Evolutionary conservation across 2,797 vertebrate species (phyloP).

Genomic region (Iguana delicatissima): DNA sequence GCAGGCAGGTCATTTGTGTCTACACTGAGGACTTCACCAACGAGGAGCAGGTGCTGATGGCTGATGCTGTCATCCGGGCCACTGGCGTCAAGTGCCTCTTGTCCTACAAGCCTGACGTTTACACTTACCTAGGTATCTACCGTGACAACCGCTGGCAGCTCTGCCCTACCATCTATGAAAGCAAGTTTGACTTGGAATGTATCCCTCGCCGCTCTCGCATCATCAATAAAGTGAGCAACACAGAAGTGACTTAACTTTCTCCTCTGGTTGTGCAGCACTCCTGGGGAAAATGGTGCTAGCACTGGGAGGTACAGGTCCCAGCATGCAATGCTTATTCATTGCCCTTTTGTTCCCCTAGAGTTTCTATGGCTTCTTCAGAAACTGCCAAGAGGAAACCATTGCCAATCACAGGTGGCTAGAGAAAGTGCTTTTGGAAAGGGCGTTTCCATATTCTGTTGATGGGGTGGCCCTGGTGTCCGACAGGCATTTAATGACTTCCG

Average conservation of each 20-base stretch:
- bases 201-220: slow-evolving; percentile 89
- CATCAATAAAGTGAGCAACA: slow-evolving; percentile 86
- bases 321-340: not conserved
- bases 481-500: not conserved
- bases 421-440: too few species aligned
- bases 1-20: slow-evolving; percentile 88
- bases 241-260: slow-evolving; percentile 82
- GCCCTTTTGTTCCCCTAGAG: not conserved
- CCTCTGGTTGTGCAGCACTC: not conserved
- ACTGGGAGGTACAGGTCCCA: not conserved
- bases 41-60: slow-evolving; percentile 83
- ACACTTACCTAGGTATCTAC: slow-evolving; percentile 92
- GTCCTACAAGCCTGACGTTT: slow-evolving; percentile 91
- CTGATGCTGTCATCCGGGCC: slow-evolving; percentile 86
- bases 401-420: not conserved
- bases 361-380: not conserved
- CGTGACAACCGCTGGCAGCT: slow-evolving; percentile 92
- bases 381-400: not conserved
- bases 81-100: slow-evolving; percentile 89
- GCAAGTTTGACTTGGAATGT: slow-evolving; percentile 90
- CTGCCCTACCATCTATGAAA: slow-evolving; percentile 93
- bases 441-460: not conserved
- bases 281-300: too few species aligned
- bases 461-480: too few species aligned
- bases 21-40: slow-evolving; percentile 90